Conservation (phyloP, 2,113 vertebrate species). For the Gallinago undulata region DNA sequence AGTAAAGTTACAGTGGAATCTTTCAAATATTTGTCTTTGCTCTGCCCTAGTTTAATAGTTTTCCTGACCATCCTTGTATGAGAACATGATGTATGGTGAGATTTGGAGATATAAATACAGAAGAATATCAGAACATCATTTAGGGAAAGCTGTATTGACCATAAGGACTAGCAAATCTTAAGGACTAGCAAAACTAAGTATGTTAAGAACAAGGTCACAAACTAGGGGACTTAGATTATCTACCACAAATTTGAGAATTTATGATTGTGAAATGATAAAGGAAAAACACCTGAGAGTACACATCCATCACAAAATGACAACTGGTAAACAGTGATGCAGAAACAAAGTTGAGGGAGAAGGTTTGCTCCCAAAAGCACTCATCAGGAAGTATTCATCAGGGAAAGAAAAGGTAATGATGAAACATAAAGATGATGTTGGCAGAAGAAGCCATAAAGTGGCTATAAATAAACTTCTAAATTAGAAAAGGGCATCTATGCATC, state of each 20-base stretch:
- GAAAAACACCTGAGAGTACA: slow-evolving; percentile 26
- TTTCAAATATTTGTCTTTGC: background rate
- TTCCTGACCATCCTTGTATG: background rate
- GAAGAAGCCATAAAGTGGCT: background rate
- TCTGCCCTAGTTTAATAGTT: background rate
- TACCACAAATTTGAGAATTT: background rate
- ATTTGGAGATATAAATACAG: background rate
- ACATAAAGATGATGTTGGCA: background rate
- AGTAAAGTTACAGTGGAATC: background rate
- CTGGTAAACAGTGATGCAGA: background rate
- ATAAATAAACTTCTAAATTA: background rate
- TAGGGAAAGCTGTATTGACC: background rate
- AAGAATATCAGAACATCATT: background rate
- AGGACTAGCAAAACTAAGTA: background rate
- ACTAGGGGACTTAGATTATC: background rate
- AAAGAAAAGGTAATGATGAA: background rate
- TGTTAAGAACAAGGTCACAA: background rate
- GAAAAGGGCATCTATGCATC: background rate
- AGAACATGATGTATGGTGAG: background rate
- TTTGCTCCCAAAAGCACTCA: background rate
- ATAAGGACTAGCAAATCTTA: background rate
- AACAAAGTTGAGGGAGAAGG: background rate
- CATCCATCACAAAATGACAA: slow-evolving; percentile 27
- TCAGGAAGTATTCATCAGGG: background rate
- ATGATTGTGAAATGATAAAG: background rate